Evolutionary conservation across 2,797 vertebrate genomes (phyloP).

Genomic region (Scolopax rusticola): DNA sequence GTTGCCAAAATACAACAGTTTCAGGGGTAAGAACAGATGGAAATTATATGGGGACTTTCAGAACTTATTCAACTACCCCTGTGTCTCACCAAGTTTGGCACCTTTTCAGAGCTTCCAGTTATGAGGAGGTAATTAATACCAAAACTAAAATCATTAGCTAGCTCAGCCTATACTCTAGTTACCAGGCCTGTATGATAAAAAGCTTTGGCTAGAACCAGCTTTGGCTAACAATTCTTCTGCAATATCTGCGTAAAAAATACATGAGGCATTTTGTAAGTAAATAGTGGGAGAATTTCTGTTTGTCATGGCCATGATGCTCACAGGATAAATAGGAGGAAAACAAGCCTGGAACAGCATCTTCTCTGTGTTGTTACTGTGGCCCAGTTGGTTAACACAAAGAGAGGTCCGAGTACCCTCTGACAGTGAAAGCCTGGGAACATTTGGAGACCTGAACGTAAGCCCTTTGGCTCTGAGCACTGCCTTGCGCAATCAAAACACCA

Average conservation of each 20-base stretch:
- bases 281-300: neutral
- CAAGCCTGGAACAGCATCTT: neutral
- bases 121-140: neutral
- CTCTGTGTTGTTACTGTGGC: too few species aligned
- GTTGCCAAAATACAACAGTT: neutral
- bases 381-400: neutral
- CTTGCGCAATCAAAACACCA: neutral
- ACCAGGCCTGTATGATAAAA: neutral
- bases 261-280: neutral
- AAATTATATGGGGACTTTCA: neutral
- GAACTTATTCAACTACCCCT: fast-evolving
- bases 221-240: neutral
- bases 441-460: neutral
- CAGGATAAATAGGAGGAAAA: neutral
- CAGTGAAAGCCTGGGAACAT: neutral
- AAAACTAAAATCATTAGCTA: neutral
- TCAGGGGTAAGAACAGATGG: neutral
- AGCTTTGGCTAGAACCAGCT: neutral
- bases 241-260: neutral
- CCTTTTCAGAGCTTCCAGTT: neutral
- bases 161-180: neutral
- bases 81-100: neutral
- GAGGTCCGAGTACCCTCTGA: neutral
- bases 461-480: neutral
- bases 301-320: neutral